Base-by-base conservation (phyloP, 2,888 invertebrate species). In the Chironomus riparius region DNA sequence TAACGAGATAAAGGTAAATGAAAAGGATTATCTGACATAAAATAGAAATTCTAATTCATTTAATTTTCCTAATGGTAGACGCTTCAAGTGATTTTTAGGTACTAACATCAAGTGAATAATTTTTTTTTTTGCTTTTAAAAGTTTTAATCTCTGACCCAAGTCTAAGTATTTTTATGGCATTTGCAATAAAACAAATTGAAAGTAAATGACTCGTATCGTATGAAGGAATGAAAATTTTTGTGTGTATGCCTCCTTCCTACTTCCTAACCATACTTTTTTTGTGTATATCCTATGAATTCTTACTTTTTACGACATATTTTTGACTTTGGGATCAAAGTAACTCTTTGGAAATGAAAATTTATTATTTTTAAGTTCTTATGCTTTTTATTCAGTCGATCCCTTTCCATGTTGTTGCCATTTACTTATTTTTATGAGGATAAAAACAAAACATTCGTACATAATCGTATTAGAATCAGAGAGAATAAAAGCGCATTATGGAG, bases 181-280 rank as follows among this genome's bases (percentile, higher is more conserved):
- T 21, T n/a, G 68, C 48, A 74, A 68, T 74, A 74, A 74, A 74
- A 74, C 68, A 74, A 74, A 74, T 74, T 74, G 68, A 74, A 74
- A 74, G 21, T 74, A 74, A 74, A 74, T 68, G 74, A 68, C 47
- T 74, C 74, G 74, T 74, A 74, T 38, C 74, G 68, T 47, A 10
- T 28, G 47, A 74, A 47, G 62, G 65, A 21, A 65, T 4, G 15
- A 18, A 24, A 24, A 10, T n/a, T n/a, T 65, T 4, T 24, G 13
- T 24, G 10, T 24, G 6, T 65, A 21, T 65, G 21, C 21, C 65
- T 65, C 12, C 10, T n/a, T 65, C 65, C 4, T 65, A 6, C 21
- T 22, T 10, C 6, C 21, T 65, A 12, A 65, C 24, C 2, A 21
- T 3, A 24, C 4, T 50, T 38, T 38, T 38, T 38, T 38, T 38